A percentile compares a stretch with the other conserved stretches of the same genome.
These are phyloP conservation scores for Dinoponera quadriceps DNA, from an alignment of 1,140 invertebrate genomes.

Conservation along the genomic window DNA sequence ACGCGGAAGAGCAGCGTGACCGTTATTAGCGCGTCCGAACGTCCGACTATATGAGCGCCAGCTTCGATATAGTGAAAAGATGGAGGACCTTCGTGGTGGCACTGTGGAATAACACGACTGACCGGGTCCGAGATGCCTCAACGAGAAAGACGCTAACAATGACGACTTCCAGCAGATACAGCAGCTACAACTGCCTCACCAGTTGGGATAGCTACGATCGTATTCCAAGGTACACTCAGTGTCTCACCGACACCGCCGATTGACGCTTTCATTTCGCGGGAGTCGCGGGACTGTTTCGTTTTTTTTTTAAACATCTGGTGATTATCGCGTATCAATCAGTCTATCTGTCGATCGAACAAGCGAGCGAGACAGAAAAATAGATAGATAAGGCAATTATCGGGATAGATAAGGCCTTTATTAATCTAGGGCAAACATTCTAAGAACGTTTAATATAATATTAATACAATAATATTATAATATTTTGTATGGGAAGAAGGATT, in stretches of 20 bases:
- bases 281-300: too few species aligned
- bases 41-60: conserved; percentile 55
- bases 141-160: conserved; percentile 83
- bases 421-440: too few species aligned
- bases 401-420: too few species aligned
- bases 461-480: too few species aligned
- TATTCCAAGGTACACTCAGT: conserved; percentile 92
- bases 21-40: neutral
- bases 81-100: conserved; percentile 30
- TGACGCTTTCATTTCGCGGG: neutral
- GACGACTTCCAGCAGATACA: conserved; percentile 92
- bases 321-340: too few species aligned
- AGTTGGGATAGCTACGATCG: conserved; percentile 95
- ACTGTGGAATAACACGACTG: conserved; percentile 24
- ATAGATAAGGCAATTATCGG: too few species aligned
- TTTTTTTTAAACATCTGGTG: too few species aligned
- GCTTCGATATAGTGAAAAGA: conserved; percentile 55
- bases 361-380: too few species aligned
- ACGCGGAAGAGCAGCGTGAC: neutral
- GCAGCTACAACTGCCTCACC: conserved; percentile 94
- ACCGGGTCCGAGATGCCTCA: conserved; percentile 53
- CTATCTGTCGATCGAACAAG: too few species aligned
- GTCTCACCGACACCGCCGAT: neutral
- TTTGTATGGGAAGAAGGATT: too few species aligned
- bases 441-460: too few species aligned